Conservation (phyloP, 1,140 invertebrate species). For the Camponotus pennsylvanicus region DNA sequence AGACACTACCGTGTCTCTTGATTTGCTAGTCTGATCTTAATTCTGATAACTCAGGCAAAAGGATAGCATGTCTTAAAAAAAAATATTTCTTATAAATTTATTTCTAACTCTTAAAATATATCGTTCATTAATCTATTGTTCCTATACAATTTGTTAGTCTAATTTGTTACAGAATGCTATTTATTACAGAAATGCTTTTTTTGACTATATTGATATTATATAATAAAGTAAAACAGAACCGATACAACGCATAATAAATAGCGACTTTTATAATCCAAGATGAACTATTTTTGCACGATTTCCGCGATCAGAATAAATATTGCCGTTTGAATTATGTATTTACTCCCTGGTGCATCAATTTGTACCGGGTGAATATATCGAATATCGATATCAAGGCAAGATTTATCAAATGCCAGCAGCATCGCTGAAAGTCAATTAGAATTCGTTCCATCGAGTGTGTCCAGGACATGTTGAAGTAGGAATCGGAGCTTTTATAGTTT, state of each 20-base stretch:
- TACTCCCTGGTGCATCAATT: slow-evolving; percentile 53
- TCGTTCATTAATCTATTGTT: neutral
- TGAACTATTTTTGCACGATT: slow-evolving; percentile 47
- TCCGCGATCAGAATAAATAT: slow-evolving; percentile 27
- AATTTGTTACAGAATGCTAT: neutral
- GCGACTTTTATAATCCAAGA: neutral
- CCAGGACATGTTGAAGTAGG: slow-evolving; percentile 41
- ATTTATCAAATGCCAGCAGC: neutral
- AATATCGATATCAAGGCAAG: slow-evolving; percentile 59
- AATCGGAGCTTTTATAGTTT: slow-evolving; percentile 60
- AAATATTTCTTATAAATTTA: neutral
- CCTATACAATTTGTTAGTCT: neutral
- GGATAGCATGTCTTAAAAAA: no score
- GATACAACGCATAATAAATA: slow-evolving; percentile 2
- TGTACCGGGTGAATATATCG: slow-evolving; percentile 37
- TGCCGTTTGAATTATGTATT: slow-evolving; percentile 46
- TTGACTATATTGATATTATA: neutral
- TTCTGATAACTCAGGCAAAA: no score
- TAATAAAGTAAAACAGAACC: neutral
- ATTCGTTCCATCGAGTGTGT: slow-evolving; percentile 57
- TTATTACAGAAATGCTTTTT: no score
- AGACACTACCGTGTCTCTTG: no score
- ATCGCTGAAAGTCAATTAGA: slow-evolving; percentile 58
- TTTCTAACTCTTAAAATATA: neutral
- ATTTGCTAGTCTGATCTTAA: no score